Evolutionary conservation across 2,797 vertebrate species (phyloP).

Genomic region (Gambelia wislizenii): DNA sequence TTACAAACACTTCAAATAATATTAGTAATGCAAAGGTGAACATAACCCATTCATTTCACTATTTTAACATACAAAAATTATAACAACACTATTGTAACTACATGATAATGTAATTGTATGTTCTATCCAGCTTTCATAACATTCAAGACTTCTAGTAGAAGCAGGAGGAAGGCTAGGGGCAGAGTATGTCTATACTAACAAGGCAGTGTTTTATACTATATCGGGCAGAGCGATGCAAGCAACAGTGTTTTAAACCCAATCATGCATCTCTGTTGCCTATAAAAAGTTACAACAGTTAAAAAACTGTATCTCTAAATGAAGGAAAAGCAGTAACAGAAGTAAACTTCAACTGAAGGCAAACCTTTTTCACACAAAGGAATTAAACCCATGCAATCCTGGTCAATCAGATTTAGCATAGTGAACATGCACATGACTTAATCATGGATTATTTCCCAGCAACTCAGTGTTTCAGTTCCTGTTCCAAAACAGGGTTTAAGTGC

Average conservation of each 20-base stretch:
- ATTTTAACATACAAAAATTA: background rate
- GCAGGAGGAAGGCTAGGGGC: background rate
- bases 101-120: background rate
- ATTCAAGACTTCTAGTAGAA: background rate
- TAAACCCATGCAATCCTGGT: conserved; percentile 19
- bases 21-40: background rate
- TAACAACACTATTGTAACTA: background rate
- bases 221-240: background rate
- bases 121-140: background rate
- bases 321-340: background rate
- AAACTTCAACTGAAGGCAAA: background rate
- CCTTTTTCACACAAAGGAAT: background rate
- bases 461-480: background rate
- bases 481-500: conserved; percentile 8
- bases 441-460: conserved; percentile 18
- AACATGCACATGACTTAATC: conserved; percentile 16
- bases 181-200: background rate
- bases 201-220: background rate
- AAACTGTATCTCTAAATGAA: background rate
- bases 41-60: background rate
- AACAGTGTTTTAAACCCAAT: conserved; percentile 42
- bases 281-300: background rate
- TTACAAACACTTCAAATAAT: background rate
- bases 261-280: conserved; percentile 20
- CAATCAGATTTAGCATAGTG: conserved; percentile 26